Percentiles rank a stretch among this genome's conserved stretches.
These are phyloP conservation scores for Passer domesticus DNA, from an alignment of 2,113 vertebrate genomes.

Conservation along the genomic window DNA sequence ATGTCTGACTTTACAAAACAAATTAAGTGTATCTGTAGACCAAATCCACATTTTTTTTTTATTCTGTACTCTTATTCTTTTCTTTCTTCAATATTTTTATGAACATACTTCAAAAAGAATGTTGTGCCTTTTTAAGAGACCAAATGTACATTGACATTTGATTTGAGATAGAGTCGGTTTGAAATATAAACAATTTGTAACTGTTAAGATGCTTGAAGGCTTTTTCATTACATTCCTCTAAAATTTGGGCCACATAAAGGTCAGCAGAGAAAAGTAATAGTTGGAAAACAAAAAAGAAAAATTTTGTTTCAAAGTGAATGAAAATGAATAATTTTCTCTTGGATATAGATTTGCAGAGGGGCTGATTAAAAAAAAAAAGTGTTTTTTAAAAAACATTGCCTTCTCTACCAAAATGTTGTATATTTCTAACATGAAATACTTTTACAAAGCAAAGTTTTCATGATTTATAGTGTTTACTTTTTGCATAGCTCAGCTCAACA, in stretches of 20 bases:
- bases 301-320: not conserved
- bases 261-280: conserved; percentile 26
- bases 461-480: conserved; percentile 58
- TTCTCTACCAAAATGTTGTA: not conserved
- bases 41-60: not conserved
- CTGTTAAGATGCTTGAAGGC: conserved; percentile 24
- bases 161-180: conserved; percentile 17
- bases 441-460: conserved; percentile 17
- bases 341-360: not conserved
- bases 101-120: conserved; percentile 5
- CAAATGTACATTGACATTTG: conserved; percentile 54
- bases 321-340: not conserved
- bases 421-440: not conserved
- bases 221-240: conserved; percentile 42
- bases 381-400: not conserved
- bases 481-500: conserved; percentile 35
- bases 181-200: conserved; percentile 46
- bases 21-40: not conserved
- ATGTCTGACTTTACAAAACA: not conserved
- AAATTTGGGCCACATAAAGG: conserved; percentile 18
- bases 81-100: not conserved
- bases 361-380: not conserved
- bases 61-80: not conserved
- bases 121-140: not conserved
- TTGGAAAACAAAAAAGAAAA: not conserved